These are phyloP conservation scores for Sipha flava DNA, from an alignment of 1,140 invertebrate species.

Conservation along the genomic window DNA sequence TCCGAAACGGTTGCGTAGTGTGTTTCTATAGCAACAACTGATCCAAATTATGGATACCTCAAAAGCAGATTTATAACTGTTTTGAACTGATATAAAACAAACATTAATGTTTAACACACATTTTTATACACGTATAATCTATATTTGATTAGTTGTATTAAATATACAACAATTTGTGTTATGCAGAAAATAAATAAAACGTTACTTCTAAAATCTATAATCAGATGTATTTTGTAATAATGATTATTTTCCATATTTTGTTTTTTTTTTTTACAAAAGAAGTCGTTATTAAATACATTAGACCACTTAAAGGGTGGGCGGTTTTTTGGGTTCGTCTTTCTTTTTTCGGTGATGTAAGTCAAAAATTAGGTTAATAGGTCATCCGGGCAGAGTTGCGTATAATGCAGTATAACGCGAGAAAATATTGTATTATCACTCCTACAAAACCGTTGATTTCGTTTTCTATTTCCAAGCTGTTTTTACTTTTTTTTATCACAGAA, in stretches of 20 bases:
- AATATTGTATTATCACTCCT: conserved; percentile 18
- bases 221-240: no score
- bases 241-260: no score
- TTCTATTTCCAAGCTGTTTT: conserved; percentile 7
- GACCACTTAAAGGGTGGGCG: not conserved
- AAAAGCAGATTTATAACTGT: not conserved
- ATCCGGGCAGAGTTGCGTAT: not conserved
- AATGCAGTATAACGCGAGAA: not conserved
- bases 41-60: not conserved
- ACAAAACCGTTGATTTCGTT: conserved; percentile 4
- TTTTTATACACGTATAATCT: no score
- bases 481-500: conserved; percentile 9
- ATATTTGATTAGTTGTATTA: no score
- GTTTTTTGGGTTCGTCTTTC: not conserved
- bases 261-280: no score
- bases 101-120: no score
- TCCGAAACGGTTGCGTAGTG: not conserved
- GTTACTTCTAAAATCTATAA: no score
- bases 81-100: not conserved
- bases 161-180: no score
- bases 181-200: no score
- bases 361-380: conserved; percentile 22
- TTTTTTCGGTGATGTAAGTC: conserved; percentile 12
- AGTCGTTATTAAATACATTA: not conserved
- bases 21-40: not conserved